Evolutionary conservation across 2,113 vertebrate genomes (phyloP).

Genomic region (Onychorhynchus coronatus): DNA sequence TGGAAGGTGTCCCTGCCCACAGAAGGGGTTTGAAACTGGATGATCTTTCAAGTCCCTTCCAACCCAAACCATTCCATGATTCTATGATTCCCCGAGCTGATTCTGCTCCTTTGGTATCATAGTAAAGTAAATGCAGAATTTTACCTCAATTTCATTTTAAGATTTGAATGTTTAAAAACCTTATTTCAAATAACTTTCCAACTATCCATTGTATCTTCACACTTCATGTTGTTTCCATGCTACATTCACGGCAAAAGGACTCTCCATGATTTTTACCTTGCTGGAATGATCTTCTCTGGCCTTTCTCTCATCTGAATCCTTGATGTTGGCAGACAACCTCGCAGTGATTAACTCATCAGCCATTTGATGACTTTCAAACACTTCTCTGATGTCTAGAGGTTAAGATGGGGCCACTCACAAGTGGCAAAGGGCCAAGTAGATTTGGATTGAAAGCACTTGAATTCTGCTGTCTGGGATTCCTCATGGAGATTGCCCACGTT

Average conservation of each 20-base stretch:
- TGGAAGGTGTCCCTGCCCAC: neutral
- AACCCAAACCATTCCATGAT: neutral
- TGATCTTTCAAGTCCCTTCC: neutral
- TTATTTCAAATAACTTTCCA: neutral
- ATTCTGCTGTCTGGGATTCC: neutral
- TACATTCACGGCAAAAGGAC: neutral
- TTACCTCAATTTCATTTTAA: neutral
- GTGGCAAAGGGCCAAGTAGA: neutral
- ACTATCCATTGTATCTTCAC: fast-evolving
- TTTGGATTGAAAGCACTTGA: neutral
- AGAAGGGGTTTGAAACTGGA: neutral
- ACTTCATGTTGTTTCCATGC: neutral
- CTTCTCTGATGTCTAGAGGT: neutral
- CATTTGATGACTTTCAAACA: neutral
- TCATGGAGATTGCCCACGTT: neutral
- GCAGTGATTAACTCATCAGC: neutral
- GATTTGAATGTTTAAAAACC: neutral
- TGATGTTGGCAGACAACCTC: neutral
- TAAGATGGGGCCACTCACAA: neutral
- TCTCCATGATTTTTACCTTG: neutral
- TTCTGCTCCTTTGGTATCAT: neutral
- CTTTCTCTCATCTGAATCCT: neutral
- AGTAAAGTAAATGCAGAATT: neutral
- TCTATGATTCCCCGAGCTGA: neutral
- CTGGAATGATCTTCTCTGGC: neutral